Conservation (phyloP, 2,797 vertebrate species). For the Lycodopsis pacificus region DNA sequence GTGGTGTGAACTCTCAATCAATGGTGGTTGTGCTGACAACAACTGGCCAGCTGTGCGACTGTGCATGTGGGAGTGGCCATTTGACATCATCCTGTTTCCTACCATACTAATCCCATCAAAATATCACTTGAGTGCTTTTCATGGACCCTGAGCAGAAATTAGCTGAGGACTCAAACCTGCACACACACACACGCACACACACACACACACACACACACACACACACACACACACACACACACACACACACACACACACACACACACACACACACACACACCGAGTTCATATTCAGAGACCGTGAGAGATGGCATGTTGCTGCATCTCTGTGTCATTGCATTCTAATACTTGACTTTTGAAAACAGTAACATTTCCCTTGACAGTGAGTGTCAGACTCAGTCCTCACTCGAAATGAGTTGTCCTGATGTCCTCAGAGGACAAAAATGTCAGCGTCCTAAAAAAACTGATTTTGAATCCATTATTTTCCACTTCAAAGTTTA, state of each 20-base stretch:
- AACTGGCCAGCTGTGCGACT: not conserved
- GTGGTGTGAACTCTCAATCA: not conserved
- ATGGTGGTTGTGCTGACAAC: not conserved
- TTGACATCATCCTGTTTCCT: not conserved
- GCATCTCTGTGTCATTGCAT: not conserved
- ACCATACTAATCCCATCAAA: not conserved
- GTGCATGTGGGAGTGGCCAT: too few species aligned
- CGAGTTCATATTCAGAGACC: not conserved
- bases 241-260: not conserved
- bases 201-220: slow-evolving; percentile 1
- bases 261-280: not conserved
- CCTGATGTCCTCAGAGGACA: too few species aligned
- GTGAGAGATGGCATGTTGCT: not conserved
- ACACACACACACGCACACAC: not conserved
- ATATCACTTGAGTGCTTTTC: not conserved
- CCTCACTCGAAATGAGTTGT: too few species aligned
- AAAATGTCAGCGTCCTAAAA: too few species aligned
- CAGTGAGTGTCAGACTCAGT: not conserved
- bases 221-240: not conserved
- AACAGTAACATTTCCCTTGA: not conserved
- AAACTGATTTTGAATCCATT: too few species aligned
- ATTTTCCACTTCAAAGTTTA: not conserved
- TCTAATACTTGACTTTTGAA: not conserved
- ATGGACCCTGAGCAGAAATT: too few species aligned
- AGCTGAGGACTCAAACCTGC: not conserved